Percentiles rank a stretch among this genome's conserved stretches.
Conservation (phyloP, 2,888 invertebrate species). For the Heteropelma amictum region DNA sequence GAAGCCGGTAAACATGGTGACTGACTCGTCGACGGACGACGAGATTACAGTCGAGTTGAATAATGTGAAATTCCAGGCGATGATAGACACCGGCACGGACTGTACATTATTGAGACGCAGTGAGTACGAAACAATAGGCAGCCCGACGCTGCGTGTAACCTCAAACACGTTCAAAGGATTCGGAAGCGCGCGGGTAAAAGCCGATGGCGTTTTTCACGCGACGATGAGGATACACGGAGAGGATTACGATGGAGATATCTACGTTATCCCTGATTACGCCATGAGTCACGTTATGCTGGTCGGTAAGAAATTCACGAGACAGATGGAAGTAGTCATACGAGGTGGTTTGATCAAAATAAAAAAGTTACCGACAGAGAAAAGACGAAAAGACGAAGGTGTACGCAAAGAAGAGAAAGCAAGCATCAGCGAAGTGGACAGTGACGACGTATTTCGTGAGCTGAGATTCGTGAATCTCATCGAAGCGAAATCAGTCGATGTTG, state of each 20-base stretch:
- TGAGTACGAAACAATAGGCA: constrained; percentile 41
- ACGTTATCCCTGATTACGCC: constrained; percentile 19
- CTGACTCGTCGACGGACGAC: constrained; percentile 7
- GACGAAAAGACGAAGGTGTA: constrained; percentile 11
- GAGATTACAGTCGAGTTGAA: constrained; percentile 22
- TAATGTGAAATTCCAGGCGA: constrained; percentile 16
- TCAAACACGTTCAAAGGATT: constrained; percentile 34
- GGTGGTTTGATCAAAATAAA: constrained; percentile 30
- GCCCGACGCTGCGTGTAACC: constrained; percentile 20
- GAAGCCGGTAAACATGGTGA: neutral
- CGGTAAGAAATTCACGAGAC: constrained; percentile 17
- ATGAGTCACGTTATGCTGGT: constrained; percentile 36
- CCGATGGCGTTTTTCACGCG: constrained; percentile 26
- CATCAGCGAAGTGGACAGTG: constrained; percentile 38
- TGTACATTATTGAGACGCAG: constrained; percentile 21
- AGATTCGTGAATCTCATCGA: constrained; percentile 41
- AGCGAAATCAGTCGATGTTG: constrained; percentile 50
- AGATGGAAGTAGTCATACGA: constrained; percentile 29
- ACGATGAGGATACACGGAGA: constrained; percentile 16
- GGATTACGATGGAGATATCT: constrained; percentile 4
- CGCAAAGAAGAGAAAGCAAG: neutral
- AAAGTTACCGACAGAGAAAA: constrained; percentile 34
- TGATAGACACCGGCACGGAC: constrained; percentile 50
- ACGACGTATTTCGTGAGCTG: constrained; percentile 6
- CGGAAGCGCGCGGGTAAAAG: constrained; percentile 17